These are phyloP conservation scores for Tetranychus cinnabarinus DNA, from an alignment of 1,140 invertebrate species.

Conservation along the genomic window DNA sequence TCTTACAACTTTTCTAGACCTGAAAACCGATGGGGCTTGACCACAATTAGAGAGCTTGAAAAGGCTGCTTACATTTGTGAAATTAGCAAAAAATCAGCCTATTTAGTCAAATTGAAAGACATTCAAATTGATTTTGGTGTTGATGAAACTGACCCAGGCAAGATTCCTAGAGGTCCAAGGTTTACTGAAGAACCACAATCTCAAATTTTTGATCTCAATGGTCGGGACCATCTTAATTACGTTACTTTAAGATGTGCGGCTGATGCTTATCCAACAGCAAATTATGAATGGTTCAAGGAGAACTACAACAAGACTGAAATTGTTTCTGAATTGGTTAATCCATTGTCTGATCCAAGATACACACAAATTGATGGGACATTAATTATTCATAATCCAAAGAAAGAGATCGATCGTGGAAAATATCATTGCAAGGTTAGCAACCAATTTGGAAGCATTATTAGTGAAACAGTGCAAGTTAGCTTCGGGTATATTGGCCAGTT, in stretches of 20 bases:
- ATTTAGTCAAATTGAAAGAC: too few species aligned
- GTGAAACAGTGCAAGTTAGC: constrained; percentile 56
- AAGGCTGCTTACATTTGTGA: too few species aligned
- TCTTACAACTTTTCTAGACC: too few species aligned
- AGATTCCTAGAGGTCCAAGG: constrained; percentile 58
- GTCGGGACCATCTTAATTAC: constrained; percentile 37
- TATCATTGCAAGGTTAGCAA: constrained; percentile 81
- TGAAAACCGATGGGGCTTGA: too few species aligned
- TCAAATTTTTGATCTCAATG: constrained; percentile 57
- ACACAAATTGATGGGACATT: constrained; percentile 72
- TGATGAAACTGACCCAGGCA: constrained; percentile 35
- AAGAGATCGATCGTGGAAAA: constrained; percentile 44
- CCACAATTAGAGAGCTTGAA: too few species aligned
- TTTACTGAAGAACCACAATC: constrained; percentile 60
- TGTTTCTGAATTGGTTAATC: constrained; percentile 44
- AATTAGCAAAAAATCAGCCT: too few species aligned
- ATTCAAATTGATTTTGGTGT: background rate
- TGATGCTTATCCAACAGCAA: constrained; percentile 63
- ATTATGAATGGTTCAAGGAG: constrained; percentile 76
- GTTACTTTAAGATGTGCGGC: constrained; percentile 56
- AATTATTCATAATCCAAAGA: constrained; percentile 63
- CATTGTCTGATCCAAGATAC: constrained; percentile 41
- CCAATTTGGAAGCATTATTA: constrained; percentile 61
- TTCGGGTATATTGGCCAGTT: constrained; percentile 82
- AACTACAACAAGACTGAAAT: constrained; percentile 52